Evolutionary conservation across 1,140 invertebrate genomes (phyloP).

Genomic region (Drosophila kepulauana): DNA sequence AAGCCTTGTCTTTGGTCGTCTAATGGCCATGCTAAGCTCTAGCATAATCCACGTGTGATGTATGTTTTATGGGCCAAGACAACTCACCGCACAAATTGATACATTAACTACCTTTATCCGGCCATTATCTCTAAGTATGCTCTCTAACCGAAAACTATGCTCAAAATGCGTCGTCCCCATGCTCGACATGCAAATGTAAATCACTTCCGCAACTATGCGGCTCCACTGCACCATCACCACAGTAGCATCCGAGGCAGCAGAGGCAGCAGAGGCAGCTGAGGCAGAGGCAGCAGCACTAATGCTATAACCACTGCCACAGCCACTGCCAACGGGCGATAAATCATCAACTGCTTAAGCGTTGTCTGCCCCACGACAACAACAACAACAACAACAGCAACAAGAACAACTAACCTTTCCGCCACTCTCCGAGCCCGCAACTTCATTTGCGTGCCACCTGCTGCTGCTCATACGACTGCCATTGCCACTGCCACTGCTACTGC

Average conservation of each 20-base stretch:
- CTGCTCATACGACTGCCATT: not conserved
- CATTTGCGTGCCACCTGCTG: conserved; percentile 52
- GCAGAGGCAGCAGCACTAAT: conserved; percentile 27
- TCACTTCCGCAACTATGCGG: conserved; percentile 62
- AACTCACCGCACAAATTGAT: conserved; percentile 59
- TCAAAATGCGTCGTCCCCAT: conserved; percentile 73
- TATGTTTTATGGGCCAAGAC: conserved; percentile 20
- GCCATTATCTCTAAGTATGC: conserved; percentile 66
- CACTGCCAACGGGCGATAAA: conserved; percentile 73
- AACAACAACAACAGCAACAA: conserved; percentile 21
- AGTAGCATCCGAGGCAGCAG: not conserved
- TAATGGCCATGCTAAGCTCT: conserved; percentile 27
- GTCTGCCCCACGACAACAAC: conserved; percentile 39
- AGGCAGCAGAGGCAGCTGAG: not conserved
- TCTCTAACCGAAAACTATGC: conserved; percentile 65
- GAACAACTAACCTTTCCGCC: conserved; percentile 30
- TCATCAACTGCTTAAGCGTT: conserved; percentile 80
- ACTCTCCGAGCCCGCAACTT: not conserved
- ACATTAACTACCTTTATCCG: conserved; percentile 81
- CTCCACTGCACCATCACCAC: conserved; percentile 24
- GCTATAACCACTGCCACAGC: conserved; percentile 42
- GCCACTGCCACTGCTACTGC: conserved; percentile 13
- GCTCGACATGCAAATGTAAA: conserved; percentile 78
- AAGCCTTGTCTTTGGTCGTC: not conserved
- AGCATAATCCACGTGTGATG: conserved; percentile 22